These are phyloP conservation scores for Macrosiphum euphorbiae DNA, from an alignment of 2,888 invertebrate genomes.

Conservation along the genomic window DNA sequence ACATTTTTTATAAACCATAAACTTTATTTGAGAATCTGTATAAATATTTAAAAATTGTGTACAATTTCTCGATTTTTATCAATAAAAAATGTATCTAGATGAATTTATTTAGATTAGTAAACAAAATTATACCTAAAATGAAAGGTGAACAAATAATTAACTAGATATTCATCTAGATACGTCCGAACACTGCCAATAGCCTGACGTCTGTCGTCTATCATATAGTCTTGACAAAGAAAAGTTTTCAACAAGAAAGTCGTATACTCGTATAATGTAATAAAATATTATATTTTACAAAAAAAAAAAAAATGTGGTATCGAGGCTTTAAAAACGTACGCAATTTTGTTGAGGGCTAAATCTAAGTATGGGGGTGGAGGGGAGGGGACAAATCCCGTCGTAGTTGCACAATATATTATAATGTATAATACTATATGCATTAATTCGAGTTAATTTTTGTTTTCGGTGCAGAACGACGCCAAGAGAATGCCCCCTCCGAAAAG, in stretches of 20 bases:
- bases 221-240: neutral
- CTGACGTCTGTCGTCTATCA: neutral
- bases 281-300: neutral
- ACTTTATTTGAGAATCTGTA: too few species aligned
- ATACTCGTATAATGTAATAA: too few species aligned
- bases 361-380: neutral
- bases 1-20: too few species aligned
- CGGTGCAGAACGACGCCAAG: constrained; percentile 74
- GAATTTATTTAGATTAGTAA: too few species aligned
- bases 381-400: neutral
- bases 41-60: too few species aligned
- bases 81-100: too few species aligned
- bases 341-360: neutral
- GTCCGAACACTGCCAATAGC: too few species aligned
- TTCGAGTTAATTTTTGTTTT: neutral
- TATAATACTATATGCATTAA: neutral
- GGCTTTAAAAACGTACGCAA: neutral
- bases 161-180: too few species aligned
- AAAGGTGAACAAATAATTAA: too few species aligned
- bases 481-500: constrained; percentile 82
- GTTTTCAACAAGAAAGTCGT: neutral
- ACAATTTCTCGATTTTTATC: too few species aligned
- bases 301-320: neutral
- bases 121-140: too few species aligned
- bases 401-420: too few species aligned